Base-by-base conservation (phyloP, 1,140 invertebrate species). In the Micrasema longulum region DNA sequence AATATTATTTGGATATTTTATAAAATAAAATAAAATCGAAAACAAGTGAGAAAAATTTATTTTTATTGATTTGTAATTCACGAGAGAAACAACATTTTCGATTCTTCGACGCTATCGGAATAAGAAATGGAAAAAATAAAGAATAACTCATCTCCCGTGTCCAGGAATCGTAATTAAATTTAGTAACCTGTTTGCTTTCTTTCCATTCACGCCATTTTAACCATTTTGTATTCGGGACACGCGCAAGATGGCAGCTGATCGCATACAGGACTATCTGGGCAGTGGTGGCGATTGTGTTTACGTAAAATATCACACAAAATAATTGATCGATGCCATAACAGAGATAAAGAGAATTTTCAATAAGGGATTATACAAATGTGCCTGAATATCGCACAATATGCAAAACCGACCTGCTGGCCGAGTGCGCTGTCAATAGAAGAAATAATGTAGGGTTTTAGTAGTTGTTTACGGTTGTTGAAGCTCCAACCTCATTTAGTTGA, bases 121-220 rank as follows among this genome's bases (percentile, higher is more conserved):
- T 68, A 20, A 18, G 14, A n/a, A 14, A 53, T 35, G 48, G 16
- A 14, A 7, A 20, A 31, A 67, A 53, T 35, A 43, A 38, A 57
- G 31, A 18, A 65, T 57, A 41, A 3, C 52, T 35, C 26, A 31
- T 50, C 55, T 45, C 70, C 64, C 26, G 7, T 55, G 71, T 67
- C 47, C 63, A 52, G 20, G 16, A 47, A 22, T 50, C 48, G 67
- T 73, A 73, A 73, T 73, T 73, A 73, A 73, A 69, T 73, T 73
- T 73, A 67, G 71, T 36, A 66, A 69, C 65, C 71, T 73, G 71
- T 73, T 73, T 73, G 67, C 65, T 73, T 73, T 73, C 50, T 36
- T 36, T 43, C 35, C 41, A 10, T 60, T 66, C 43, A 36, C 50
- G 50, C 35, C 65, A 12, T 11, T 12, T 14, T 11, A n/a, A 47